Base-by-base conservation (phyloP, 1,140 invertebrate genomes). In the Drosophila auraria region DNA sequence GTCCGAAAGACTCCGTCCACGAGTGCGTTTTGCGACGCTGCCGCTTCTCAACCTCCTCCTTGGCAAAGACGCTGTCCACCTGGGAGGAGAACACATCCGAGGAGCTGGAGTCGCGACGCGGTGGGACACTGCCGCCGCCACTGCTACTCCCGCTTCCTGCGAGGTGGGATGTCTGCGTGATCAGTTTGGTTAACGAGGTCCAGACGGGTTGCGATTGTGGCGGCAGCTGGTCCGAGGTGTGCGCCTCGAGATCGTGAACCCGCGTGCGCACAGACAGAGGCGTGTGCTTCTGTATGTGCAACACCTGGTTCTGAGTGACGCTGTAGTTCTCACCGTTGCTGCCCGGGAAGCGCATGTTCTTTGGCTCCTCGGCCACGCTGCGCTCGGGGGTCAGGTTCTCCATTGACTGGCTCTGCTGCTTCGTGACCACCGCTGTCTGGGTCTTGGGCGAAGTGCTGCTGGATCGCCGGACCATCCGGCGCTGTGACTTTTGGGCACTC, bases 221-320 rank as follows among this genome's bases (percentile, higher is more conserved):
- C 38, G 49, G 80, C 61, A 58, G 44, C 38, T 68, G 86, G 53
- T 49, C 82, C 17, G 84, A 68, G 42, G 78, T 73, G 74, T 92
- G 79, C 49, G 82, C 78, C 78, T 93, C 92, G 74, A 93, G 78
- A 87, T 91, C 87, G 82, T 91, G 75, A 25, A 93, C 86, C 63
- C 89, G 80, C 38, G 90, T 93, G 25, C 91, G 87, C 50, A 92
- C 92, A 0, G 91, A 92, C 42, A 83, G 53, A 58, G 93, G 91
- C 49, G 90, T 89, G 89, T 94, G 92, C 82, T 94, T 93, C 93
- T 95, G 93, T 72, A 97, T 94, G 80, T 97, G 95, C 33, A 98
- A 95, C 68, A 97, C 97, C 94, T 97, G 96, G 91, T 98, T 98
- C 77, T 97, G 97, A 27, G 97, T 97, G 9, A 98, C 97, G 92